A percentile compares a stretch with the other conserved stretches of the same genome.
phyloP scores from a whole-genome alignment of 1,140 invertebrate genomes.

The Aphaenogaster ashmeadi region DNA sequence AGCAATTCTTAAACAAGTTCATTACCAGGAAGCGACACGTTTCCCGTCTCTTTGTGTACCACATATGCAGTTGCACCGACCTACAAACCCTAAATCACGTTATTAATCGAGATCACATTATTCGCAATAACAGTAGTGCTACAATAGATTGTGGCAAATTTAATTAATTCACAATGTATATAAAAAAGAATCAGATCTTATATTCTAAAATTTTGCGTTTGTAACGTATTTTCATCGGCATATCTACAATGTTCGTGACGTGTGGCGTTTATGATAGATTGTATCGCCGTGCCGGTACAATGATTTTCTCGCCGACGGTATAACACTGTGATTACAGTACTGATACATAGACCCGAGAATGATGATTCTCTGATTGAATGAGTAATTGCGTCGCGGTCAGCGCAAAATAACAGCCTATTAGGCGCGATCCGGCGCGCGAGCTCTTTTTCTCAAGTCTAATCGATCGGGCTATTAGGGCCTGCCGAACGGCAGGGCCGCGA shows the following conservation, averaged over 20 bases:
- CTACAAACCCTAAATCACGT: conserved; percentile 43
- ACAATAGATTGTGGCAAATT: background rate
- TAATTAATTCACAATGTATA: background rate
- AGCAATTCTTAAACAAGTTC: conserved; percentile 60
- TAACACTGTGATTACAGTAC: conserved; percentile 74
- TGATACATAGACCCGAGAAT: conserved; percentile 76
- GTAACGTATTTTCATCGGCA: background rate
- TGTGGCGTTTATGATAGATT: conserved; percentile 56
- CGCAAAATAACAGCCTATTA: conserved; percentile 81
- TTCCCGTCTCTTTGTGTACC: background rate
- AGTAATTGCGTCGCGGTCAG: conserved; percentile 77
- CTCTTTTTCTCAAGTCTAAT: conserved; percentile 70
- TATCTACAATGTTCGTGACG: conserved; percentile 12
- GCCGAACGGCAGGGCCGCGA: conserved; percentile 67
- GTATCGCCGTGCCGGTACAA: conserved; percentile 32
- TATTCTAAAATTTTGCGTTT: background rate
- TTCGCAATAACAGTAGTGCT: background rate
- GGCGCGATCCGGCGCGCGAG: conserved; percentile 52
- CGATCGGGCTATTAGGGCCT: conserved; percentile 75
- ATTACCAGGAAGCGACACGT: conserved; percentile 39
- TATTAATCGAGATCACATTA: background rate
- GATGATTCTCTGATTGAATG: conserved; percentile 82
- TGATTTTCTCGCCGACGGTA: conserved; percentile 68
- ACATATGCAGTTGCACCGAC: conserved; percentile 23
- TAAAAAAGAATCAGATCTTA: background rate